phyloP scores from a whole-genome alignment of 2,888 invertebrate genomes.

The Sphinx pinastri region DNA sequence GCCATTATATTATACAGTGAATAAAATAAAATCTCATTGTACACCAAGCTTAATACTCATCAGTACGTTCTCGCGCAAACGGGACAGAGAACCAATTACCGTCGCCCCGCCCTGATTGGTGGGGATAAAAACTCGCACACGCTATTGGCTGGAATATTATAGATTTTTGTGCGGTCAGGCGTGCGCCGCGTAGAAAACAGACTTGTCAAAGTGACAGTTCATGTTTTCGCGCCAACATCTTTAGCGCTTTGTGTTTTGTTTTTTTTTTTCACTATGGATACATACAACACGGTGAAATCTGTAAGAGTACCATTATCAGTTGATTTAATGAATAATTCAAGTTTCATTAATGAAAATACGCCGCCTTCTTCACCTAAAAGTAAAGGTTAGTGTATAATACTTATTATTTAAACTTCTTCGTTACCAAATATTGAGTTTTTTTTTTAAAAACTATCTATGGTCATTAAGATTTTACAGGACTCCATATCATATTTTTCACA shows the following conservation, averaged over 20 bases:
- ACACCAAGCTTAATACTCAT: slow-evolving; percentile 51
- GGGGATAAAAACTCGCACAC: slow-evolving; percentile 63
- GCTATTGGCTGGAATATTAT: slow-evolving; percentile 63
- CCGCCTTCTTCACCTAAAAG: slow-evolving; percentile 17
- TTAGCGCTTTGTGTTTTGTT: slow-evolving; percentile 19
- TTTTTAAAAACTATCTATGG: no score
- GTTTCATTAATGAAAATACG: slow-evolving; percentile 17
- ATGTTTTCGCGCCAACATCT: slow-evolving; percentile 22
- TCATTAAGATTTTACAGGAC: no score
- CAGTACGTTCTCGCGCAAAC: slow-evolving; percentile 58
- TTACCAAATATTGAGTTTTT: no score
- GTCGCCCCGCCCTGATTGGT: slow-evolving; percentile 71
- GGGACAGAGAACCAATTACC: slow-evolving; percentile 61
- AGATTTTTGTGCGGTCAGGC: slow-evolving; percentile 21
- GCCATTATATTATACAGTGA: no score
- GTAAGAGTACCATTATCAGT: background rate
- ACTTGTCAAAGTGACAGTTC: slow-evolving; percentile 26
- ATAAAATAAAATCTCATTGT: slow-evolving; percentile 38
- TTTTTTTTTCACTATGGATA: slow-evolving; percentile 3
- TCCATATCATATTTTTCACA: no score
- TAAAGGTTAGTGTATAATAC: slow-evolving; percentile 15
- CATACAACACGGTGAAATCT: background rate
- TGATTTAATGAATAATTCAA: slow-evolving; percentile 1
- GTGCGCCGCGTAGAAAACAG: slow-evolving; percentile 25
- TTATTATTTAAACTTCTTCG: no score